Evolutionary conservation across 1,140 invertebrate species (phyloP), one percentile per base, ranked within the genome.

Genomic region (Diprion similis): DNA sequence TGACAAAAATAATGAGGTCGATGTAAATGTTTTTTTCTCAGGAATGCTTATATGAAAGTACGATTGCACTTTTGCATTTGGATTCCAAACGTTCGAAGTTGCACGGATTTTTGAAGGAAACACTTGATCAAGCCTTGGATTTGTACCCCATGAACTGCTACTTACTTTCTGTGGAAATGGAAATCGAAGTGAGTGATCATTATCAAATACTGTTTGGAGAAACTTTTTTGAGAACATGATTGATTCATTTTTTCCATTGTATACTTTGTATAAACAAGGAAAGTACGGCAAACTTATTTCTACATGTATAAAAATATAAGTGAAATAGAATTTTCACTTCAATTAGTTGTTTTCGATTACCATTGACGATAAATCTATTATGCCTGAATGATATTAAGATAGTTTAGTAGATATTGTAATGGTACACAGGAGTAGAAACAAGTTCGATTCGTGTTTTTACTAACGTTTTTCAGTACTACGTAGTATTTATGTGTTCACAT

Each of bases 141-240:
- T 77, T 83, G 46, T 92, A 88, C 80, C 90, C 91, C 1, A 87
- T 90, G 73, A 93, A 93, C 82, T 80, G 91, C 68, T 88, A 86
- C 70, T 77, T 92, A 3, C 82, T 92, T 11, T 86, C 88, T 17
- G 76, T 84, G 17, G 80, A 82, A 71, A 80, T 85, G 46, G 73
- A 77, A 37, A 78, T 85, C 37, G 84, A 89, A 82, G 88, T 89
- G 83, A 80, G 37, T 71, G 24, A 37, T 37, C 6, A 37, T 6
- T 37, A 6, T 37, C 24, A 37, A 70, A 68, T 72, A 70, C 48
- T 8, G 71, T 64, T 3, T 66, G 65, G 68, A 68, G 45, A 17
- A 18, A 51, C 59, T 48, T 37, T 10, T 19, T 45, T 68, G 0
- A 13, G 37, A 51, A 70, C 47, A 15, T n/a, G 11, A 24, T 64